Percentiles rank a stretch among this genome's conserved stretches.
Evolutionary conservation across 35 echinoderm and acorn worm genomes (phyloP).

Genomic region (Apostichopus parvimensis): DNA sequence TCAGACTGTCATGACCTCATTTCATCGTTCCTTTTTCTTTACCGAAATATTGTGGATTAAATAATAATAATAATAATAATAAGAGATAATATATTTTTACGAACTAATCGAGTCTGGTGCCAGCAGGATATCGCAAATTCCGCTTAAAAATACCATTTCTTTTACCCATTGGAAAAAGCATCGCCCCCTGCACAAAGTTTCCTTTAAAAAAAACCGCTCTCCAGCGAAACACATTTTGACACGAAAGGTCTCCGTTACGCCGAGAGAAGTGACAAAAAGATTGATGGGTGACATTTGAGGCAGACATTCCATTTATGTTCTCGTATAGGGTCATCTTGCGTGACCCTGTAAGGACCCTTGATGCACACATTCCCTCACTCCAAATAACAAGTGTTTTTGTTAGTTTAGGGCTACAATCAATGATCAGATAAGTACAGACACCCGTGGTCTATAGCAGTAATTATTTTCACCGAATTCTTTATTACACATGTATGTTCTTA

Average conservation of each 20-base stretch:
- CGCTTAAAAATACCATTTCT: too few species aligned
- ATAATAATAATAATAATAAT: too few species aligned
- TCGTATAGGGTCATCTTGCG: conserved; percentile 12
- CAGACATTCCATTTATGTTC: conserved; percentile 25
- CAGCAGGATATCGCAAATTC: too few species aligned
- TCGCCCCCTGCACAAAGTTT: neutral
- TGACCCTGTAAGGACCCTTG: conserved; percentile 13
- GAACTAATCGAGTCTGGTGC: too few species aligned
- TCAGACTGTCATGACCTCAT: too few species aligned
- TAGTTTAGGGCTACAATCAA: neutral
- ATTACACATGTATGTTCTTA: too few species aligned
- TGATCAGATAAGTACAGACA: neutral
- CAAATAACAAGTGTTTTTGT: neutral
- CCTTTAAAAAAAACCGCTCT: neutral
- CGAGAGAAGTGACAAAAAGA: conserved; percentile 28
- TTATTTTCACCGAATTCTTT: too few species aligned
- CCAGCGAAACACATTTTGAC: neutral
- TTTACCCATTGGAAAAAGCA: too few species aligned
- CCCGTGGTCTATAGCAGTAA: too few species aligned
- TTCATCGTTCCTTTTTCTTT: too few species aligned
- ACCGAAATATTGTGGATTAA: too few species aligned
- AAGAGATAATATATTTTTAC: too few species aligned
- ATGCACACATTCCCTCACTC: neutral
- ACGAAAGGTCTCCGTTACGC: neutral
- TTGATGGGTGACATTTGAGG: conserved; percentile 40